Conservation (phyloP, 2,888 invertebrate species). For the Pegoplata infirma region DNA sequence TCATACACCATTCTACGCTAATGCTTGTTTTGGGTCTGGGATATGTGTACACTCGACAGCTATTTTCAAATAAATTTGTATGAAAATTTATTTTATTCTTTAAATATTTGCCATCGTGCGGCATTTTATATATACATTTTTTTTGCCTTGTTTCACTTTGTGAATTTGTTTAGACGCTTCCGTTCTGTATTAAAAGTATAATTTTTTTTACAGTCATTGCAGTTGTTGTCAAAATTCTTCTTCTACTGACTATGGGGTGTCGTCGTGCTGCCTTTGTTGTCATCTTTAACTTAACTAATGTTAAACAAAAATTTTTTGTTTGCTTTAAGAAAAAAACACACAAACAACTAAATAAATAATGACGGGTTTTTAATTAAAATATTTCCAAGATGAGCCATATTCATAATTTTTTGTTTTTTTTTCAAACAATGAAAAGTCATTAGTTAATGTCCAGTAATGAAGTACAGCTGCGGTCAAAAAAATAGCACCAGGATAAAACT, state of each 20-base stretch:
- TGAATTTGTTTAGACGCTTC: constrained; percentile 47
- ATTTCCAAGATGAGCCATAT: neutral
- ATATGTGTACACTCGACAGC: constrained; percentile 5
- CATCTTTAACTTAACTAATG: neutral
- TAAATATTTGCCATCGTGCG: constrained; percentile 48
- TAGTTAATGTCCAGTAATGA: too few relatives aligned
- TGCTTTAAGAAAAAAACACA: neutral
- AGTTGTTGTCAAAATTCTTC: constrained; percentile 46
- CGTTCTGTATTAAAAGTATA: constrained; percentile 22
- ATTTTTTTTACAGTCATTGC: constrained; percentile 49
- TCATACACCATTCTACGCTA: constrained; percentile 9
- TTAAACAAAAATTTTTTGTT: neutral
- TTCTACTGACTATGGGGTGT: constrained; percentile 19
- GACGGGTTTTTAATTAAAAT: neutral
- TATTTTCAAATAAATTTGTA: constrained; percentile 6
- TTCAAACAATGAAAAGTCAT: neutral
- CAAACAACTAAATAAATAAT: neutral
- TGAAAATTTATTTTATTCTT: constrained; percentile 10
- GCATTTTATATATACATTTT: constrained; percentile 36
- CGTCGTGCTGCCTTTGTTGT: constrained; percentile 1
- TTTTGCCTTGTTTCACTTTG: constrained; percentile 22
- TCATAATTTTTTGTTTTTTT: too few relatives aligned
- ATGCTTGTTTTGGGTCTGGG: constrained; percentile 13
- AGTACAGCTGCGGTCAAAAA: too few relatives aligned
- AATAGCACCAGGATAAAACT: too few relatives aligned